phyloP scores from a whole-genome alignment of 2,113 vertebrate species.

The Oenanthe melanoleuca region DNA sequence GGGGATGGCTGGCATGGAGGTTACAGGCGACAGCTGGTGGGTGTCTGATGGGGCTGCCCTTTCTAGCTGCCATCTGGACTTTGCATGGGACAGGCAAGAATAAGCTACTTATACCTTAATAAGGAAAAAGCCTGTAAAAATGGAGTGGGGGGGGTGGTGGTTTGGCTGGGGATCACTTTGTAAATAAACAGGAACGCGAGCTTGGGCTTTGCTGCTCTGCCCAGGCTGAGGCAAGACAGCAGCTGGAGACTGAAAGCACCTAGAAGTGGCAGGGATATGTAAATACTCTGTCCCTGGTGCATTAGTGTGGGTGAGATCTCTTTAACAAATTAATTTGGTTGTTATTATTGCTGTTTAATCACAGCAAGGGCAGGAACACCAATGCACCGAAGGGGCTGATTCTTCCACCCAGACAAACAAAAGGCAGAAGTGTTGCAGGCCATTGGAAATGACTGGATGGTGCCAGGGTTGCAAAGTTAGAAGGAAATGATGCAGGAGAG shows the following conservation, averaged over 20 bases:
- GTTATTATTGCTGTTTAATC: background rate
- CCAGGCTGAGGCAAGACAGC: background rate
- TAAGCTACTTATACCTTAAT: conserved; percentile 72
- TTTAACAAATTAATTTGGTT: background rate
- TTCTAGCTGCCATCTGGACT: conserved; percentile 64
- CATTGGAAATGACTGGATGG: background rate
- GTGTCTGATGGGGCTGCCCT: conserved; percentile 67
- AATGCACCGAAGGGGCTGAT: background rate
- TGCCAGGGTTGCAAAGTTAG: background rate
- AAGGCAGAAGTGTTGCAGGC: background rate
- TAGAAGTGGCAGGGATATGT: background rate
- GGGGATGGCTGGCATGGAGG: conserved; percentile 43
- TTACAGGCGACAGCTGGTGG: conserved; percentile 62
- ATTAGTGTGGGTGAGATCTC: background rate
- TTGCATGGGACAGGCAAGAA: conserved; percentile 48
- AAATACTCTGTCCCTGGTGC: background rate
- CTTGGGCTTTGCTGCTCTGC: background rate
- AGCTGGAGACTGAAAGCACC: conserved; percentile 14
- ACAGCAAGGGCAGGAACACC: background rate
- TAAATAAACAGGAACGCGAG: background rate
- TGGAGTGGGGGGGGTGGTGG: background rate
- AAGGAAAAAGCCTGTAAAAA: conserved; percentile 61
- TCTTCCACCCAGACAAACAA: background rate
- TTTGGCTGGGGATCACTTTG: background rate
- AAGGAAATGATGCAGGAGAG: background rate